Percentiles rank a stretch among this genome's conserved stretches.
These are phyloP conservation scores for Physeter macrocephalus DNA, from an alignment of 2,113 vertebrate species.

Conservation along the genomic window DNA sequence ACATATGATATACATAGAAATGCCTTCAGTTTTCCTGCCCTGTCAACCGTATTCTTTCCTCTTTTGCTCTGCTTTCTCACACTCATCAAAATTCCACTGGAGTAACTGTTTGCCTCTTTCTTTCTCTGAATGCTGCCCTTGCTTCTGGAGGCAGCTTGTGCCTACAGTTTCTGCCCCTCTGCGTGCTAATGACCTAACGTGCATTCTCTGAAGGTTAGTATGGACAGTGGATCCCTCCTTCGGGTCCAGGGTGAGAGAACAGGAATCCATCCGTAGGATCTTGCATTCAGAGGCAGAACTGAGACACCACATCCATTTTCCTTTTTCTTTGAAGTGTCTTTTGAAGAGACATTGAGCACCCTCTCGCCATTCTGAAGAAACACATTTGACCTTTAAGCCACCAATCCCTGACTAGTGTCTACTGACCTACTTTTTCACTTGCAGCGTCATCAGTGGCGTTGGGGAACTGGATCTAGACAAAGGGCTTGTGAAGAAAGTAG, in stretches of 20 bases:
- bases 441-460: slow-evolving; percentile 92
- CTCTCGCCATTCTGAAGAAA: not conserved
- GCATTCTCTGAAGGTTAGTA: not conserved
- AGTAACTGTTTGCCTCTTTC: not conserved
- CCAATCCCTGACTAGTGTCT: not conserved
- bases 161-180: not conserved
- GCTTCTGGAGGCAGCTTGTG: not conserved
- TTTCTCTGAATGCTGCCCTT: not conserved
- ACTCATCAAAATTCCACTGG: not conserved
- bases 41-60: not conserved
- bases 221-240: not conserved
- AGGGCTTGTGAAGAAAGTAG: slow-evolving; percentile 64
- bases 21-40: not conserved
- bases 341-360: not conserved
- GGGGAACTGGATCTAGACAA: slow-evolving; percentile 91
- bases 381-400: not conserved
- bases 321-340: slow-evolving; percentile 4
- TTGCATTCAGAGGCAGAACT: not conserved
- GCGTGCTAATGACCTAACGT: not conserved
- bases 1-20: not conserved
- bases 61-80: not conserved
- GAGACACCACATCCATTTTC: not conserved
- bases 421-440: not conserved
- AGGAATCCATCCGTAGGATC: not conserved
- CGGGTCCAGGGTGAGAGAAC: not conserved